Evolutionary conservation across 2,888 invertebrate species (phyloP), one percentile per base, ranked within the genome.

Genomic region (Drosophila phalerata): DNA sequence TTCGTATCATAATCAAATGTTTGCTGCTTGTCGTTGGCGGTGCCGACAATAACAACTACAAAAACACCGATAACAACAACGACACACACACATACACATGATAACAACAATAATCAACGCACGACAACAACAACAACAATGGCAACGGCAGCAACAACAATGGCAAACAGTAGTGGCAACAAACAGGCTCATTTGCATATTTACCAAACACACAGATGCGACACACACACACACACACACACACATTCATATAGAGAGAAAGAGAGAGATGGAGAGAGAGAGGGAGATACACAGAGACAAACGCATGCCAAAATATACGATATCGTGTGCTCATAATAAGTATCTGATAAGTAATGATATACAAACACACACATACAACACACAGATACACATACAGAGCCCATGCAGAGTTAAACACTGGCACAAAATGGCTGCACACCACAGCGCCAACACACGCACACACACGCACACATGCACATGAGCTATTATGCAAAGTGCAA

Each of bases 291-390:
- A n/a, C 55, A 28, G 38, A 56, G 22, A 57, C 57, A 68, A 65
- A 67, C 52, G 64, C 64, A 67, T 77, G 79, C 75, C 85, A 86
- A 85, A 89, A 89, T 85, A 89, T 89, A 85, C 85, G 85, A 89
- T 85, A 85, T 89, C 90, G 88, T 85, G 77, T 88, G 84, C 90
- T 89, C 80, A 90, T 90, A 90, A 88, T 88, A 90, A 89, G 88
- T 88, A 88, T 88, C 90, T 88, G 88, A 88, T 88, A 90, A 90
- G 90, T 90, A 90, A 90, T 88, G 88, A 88, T 88, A 88, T 90
- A 89, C 81, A 88, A 88, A 90, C 88, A 89, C 74, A 89, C 63
- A 75, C 70, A 72, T 49, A 65, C 47, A 42, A 49, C 15, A 48
- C 56, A 48, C 52, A 55, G 42, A 43, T 34, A 63, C 60, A 65